These are phyloP conservation scores for Podarcis raffonei DNA, from an alignment of 2,113 vertebrate genomes.

Conservation along the genomic window DNA sequence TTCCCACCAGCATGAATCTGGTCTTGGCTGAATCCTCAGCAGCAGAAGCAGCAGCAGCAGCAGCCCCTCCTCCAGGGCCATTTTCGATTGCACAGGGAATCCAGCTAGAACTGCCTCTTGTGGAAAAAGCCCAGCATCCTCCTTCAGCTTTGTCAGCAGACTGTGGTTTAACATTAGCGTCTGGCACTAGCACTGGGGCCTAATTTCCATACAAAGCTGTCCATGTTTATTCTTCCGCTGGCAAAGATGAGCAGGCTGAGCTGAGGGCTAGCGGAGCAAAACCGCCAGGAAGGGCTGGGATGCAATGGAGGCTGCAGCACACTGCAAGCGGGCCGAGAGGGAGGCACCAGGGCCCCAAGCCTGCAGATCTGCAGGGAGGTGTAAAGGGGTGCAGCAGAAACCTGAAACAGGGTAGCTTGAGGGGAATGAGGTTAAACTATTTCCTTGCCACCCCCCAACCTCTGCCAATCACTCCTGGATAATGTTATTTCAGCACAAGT, in stretches of 20 bases:
- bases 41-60: not conserved
- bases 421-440: too few species aligned
- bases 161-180: not conserved
- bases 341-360: too few species aligned
- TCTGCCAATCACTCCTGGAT: not conserved
- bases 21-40: not conserved
- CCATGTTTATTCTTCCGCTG: not conserved
- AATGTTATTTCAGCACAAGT: not conserved
- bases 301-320: not conserved
- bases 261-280: not conserved
- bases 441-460: not conserved
- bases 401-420: not conserved
- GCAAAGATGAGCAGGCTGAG: not conserved
- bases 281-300: not conserved
- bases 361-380: not conserved
- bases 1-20: not conserved
- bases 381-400: not conserved
- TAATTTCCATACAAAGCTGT: slow-evolving; percentile 7
- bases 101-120: not conserved
- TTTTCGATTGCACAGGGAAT: not conserved
- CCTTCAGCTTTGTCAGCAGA: slow-evolving; percentile 20
- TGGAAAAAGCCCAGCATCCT: not conserved
- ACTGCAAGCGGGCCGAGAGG: not conserved
- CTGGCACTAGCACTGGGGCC: not conserved
- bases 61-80: not conserved